Evolutionary conservation across 2,797 vertebrate species (phyloP), one percentile per base, ranked within the genome.

Genomic region (Phrynocephalus forsythii): DNA sequence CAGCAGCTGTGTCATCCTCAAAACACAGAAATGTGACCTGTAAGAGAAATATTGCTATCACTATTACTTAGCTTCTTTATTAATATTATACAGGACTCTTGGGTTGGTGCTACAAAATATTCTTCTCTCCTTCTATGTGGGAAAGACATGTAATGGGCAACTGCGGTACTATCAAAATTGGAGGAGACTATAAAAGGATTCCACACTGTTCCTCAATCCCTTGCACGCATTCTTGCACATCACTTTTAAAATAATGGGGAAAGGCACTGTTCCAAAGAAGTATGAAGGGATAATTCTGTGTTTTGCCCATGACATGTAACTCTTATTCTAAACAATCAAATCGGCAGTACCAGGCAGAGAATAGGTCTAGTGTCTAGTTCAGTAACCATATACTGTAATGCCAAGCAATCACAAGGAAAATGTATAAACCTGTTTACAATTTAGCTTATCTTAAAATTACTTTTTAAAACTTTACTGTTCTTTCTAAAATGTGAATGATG

Each of bases 1-100:
- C 88, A 89, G 92, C 24, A 92, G 89, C 89, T 75, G 94, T 95
- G 84, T 96, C 96, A 91, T 96, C 95, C 18, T 93, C 94, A 95
- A 97, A 96, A 86, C 92, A 92, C 93, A 97, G 87, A 95, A 97
- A 97, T 11, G 95, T 96, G 79, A 97, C 89, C 97, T 97, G 90
- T 56, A 95, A 95, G 84, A 94, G 38, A 96, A 94, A 94, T 5
- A 73, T 16, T 94, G 22, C 0, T 6, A 81, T 28, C 60, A 30
- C 15, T 24, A 63, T 18, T 63, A 63, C 52, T 44, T 44, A 76
- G 22, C 18, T 76, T 8, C 24, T 60, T 63, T 63, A 80, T 20
- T 3, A n/a, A 56, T 56, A 13, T 56, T 15, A 56, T 56, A 56
- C 30, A 84, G 52, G 16, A 20, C 44, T n/a, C 48, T 76, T 18